Base-by-base conservation (phyloP, 1,140 invertebrate genomes). In the Phocides pigmalion region DNA sequence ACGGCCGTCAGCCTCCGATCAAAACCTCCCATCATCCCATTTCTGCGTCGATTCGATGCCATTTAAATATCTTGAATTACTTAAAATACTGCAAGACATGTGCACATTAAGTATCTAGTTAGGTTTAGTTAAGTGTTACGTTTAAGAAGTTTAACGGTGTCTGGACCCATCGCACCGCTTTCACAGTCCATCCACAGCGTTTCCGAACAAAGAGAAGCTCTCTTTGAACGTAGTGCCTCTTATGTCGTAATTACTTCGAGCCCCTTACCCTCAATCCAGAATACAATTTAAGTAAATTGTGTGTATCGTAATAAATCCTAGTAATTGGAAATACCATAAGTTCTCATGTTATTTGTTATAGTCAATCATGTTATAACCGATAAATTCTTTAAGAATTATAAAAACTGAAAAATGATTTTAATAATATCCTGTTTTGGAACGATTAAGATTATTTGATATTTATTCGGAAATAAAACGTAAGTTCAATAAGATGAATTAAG, bases 171-270 rank as follows among this genome's bases (percentile, higher is more conserved):
- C 28, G 28, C 28, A 14, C 12, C 35, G 14, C 35, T 39, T 47
- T 22, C 19, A 47, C 44, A 44, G 19, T 17, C 22, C 44, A 47
- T 47, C 17, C 19, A 20, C 44, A 14, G 19, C n/a, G 28, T 47
- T 47, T 11, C 44, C 19, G 19, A 47, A 47, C 44, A 47, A 22
- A 47, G 44, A 47, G 11, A 14, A 8, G n/a, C 44, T 22, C 44
- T 47, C 44, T 47, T 47, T 47, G 44, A 47, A 47, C 44, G 19
- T 47, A 47, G 22, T 22, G 17, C 19, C 44, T 22, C 17, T 47
- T 47, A 47, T 22, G 17, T 22, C 44, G 44, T 22, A 47, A 47
- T 47, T 47, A 47, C 19, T 22, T 47, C 16, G 44, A 11, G 19
- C 20, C n/a, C 19, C 44, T 15, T 47, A 22, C 11, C 44, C 11